phyloP scores from a whole-genome alignment of 2,113 vertebrate genomes.

The Hoplias malabaricus region DNA sequence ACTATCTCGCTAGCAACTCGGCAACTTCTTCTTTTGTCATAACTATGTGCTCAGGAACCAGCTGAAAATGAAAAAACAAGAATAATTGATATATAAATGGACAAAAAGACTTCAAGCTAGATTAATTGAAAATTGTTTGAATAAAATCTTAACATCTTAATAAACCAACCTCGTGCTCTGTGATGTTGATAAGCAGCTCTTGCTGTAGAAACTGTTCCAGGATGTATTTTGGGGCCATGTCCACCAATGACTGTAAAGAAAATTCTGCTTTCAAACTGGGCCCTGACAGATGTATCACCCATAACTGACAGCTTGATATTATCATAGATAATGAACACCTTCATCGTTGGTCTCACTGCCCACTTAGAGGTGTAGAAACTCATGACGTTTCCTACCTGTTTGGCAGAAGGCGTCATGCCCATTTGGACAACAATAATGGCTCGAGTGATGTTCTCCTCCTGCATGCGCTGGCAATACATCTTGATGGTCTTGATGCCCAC shows the following conservation, averaged over 20 bases:
- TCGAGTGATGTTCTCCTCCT: conserved; percentile 96
- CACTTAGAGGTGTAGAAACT: neutral
- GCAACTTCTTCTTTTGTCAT: conserved; percentile 98
- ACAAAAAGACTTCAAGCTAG: no score
- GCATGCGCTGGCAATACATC: conserved; percentile 98
- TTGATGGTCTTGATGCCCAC: conserved; percentile 87
- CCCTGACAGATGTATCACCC: no score
- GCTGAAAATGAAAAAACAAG: conserved; percentile 63
- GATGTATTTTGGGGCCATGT: conserved; percentile 98
- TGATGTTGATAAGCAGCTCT: conserved; percentile 91
- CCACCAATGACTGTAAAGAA: conserved; percentile 84
- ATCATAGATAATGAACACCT: no score
- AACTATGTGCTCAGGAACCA: conserved; percentile 96
- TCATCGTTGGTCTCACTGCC: no score
- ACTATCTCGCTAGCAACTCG: conserved; percentile 92
- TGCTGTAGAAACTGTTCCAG: conserved; percentile 97
- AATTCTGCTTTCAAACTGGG: no score
- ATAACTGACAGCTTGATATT: neutral
- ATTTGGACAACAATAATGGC: conserved; percentile 97
- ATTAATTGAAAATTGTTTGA: no score
- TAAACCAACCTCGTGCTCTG: conserved; percentile 88
- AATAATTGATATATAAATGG: neutral
- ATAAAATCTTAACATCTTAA: neutral
- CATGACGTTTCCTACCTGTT: conserved; percentile 80
- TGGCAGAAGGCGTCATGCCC: conserved; percentile 97